These are phyloP conservation scores for Platalea minor DNA, from an alignment of 2,797 vertebrate species.

Conservation along the genomic window DNA sequence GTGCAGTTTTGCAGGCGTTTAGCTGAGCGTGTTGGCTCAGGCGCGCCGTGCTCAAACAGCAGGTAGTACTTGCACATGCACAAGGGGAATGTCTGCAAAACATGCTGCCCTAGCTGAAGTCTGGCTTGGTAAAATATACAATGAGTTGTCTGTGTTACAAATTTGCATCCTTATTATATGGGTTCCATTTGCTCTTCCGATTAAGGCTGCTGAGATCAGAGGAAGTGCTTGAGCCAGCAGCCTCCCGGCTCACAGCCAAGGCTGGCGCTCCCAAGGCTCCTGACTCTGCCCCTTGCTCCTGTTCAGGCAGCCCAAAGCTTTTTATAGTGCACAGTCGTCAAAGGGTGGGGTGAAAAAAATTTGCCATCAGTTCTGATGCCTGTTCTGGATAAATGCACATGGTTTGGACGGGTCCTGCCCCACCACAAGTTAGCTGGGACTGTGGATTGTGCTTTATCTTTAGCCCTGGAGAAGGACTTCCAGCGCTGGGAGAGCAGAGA, in stretches of 20 bases:
- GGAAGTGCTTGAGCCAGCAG: neutral
- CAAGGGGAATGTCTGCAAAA: neutral
- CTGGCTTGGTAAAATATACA: neutral
- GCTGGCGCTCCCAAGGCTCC: neutral
- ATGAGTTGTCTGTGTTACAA: neutral
- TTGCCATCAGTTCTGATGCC: neutral
- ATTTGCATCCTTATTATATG: neutral
- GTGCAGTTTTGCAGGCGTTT: neutral
- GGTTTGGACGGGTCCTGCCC: neutral
- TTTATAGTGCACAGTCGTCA: accelerated
- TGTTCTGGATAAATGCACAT: accelerated
- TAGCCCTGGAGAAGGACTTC: neutral
- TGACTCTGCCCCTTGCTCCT: neutral
- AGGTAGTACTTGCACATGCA: neutral
- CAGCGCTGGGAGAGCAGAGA: neutral
- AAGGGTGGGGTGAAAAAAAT: neutral
- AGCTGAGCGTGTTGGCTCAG: neutral
- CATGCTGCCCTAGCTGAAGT: neutral
- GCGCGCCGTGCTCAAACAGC: neutral
- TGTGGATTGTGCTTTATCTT: neutral
- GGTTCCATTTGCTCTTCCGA: neutral
- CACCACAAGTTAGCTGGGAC: neutral
- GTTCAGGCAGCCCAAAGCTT: neutral
- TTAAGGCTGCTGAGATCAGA: neutral
- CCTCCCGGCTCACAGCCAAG: accelerated